Evolutionary conservation across 2,888 invertebrate genomes (phyloP), one percentile per base, ranked within the genome.

Genomic region (Endomychus coccineus): DNA sequence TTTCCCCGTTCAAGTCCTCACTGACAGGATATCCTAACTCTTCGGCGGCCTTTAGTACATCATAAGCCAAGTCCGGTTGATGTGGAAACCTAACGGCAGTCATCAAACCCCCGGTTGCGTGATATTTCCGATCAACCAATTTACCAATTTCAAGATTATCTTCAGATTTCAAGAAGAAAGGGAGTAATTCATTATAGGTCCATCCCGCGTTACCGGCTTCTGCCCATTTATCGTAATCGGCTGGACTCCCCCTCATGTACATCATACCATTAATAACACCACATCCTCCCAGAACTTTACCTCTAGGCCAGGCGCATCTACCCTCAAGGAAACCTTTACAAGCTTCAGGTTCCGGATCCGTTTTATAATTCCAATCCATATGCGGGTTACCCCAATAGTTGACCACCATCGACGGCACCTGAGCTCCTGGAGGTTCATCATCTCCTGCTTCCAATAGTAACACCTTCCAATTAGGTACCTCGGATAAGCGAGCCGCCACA

Each of bases 251-350:
- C 13, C 87, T 70, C 62, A 81, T 78, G 60, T 87, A 87, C 77
- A 83, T 84, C 87, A 88, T 88, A 1, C 86, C 86, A 56, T 88
- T 84, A 34, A 82, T 74, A 0, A 78, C 79, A 27, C 77, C 74
- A 47, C 74, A 75, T 0, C 86, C 87, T 3, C 86, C 87, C 52
- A 72, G 58, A 4, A 67, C 78, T 58, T 82, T 84, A 2, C 78
- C 85, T 35, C 83, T 69, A 0, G 80, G 76, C 83, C 83, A 83
- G 10, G 63, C 66, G 52, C 80, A 80, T 1, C 67, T 62, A 3
- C 73, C 71, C 1, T 70, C 73, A 0, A 67, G 67, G 22, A 54
- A 3, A 66, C 70, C 69, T 4, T 75, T 65, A 45, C 81, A 82
- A 0, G 78, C 80, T 23, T 65, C 64, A 21, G 66, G 63, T 56